phyloP scores from a whole-genome alignment of 2,888 invertebrate genomes.

The Polyommatus iphigenia region DNA sequence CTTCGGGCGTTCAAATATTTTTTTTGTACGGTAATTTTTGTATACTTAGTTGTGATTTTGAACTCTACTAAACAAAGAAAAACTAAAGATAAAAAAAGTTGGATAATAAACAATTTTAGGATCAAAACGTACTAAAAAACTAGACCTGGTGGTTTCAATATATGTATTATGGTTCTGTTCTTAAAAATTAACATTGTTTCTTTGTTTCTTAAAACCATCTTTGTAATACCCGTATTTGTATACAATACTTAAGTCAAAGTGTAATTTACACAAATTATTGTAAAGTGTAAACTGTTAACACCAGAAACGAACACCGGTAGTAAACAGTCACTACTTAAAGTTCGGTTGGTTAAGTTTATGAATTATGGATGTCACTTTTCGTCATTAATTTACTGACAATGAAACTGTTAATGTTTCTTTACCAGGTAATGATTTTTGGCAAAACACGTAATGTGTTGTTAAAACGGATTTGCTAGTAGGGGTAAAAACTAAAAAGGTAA shows the following conservation, averaged over 20 bases:
- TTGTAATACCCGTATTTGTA: not conserved
- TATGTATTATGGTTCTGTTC: no score
- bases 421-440: not conserved
- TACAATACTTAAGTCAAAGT: not conserved
- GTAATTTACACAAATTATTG: not conserved
- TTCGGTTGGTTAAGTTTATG: not conserved
- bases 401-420: not conserved
- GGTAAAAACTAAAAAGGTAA: no score
- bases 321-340: not conserved
- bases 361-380: conserved; percentile 9
- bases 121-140: no score
- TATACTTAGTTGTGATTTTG: no score
- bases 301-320: not conserved
- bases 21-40: no score
- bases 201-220: not conserved
- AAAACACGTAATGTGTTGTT: not conserved
- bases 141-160: no score
- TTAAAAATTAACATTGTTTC: not conserved
- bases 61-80: no score
- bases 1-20: conserved; percentile 38
- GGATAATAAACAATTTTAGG: no score
- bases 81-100: no score
- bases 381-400: not conserved
- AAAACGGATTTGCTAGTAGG: not conserved
- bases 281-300: not conserved